Evolutionary conservation across 2,113 vertebrate species (phyloP).

Genomic region (Pollimyrus isidori): DNA sequence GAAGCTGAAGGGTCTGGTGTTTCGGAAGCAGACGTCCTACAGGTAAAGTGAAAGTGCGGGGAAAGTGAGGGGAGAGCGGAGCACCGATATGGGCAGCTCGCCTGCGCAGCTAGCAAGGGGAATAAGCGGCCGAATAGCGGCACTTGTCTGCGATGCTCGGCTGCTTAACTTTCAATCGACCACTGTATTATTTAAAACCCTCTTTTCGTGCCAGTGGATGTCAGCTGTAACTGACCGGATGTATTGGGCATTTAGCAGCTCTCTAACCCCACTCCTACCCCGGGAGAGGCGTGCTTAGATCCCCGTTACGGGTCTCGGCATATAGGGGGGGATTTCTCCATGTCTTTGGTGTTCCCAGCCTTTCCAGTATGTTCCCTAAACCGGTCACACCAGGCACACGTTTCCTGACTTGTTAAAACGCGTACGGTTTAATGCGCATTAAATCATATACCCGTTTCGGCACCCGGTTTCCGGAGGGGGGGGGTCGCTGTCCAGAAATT

Average conservation of each 20-base stretch:
- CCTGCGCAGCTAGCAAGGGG: neutral
- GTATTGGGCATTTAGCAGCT: neutral
- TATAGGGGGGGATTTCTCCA: neutral
- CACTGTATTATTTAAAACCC: neutral
- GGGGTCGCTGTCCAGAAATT: neutral
- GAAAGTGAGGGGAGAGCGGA: neutral
- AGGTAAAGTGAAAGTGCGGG: slow-evolving; percentile 56
- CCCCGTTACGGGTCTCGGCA: neutral
- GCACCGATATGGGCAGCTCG: neutral
- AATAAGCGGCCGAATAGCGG: neutral
- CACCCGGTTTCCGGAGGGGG: neutral
- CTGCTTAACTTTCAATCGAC: neutral
- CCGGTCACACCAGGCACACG: neutral
- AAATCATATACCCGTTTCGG: neutral
- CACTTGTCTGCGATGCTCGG: neutral
- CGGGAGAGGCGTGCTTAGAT: neutral
- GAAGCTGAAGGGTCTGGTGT: slow-evolving; percentile 72
- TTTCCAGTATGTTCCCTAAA: neutral
- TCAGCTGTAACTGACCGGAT: neutral
- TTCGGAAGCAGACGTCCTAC: slow-evolving; percentile 83
- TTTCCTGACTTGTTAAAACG: neutral
- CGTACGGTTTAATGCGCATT: neutral
- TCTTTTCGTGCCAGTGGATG: neutral
- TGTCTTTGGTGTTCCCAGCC: neutral
- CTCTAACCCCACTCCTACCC: neutral